phyloP scores from a whole-genome alignment of 2,797 vertebrate species.

The Acanthiza pusilla region DNA sequence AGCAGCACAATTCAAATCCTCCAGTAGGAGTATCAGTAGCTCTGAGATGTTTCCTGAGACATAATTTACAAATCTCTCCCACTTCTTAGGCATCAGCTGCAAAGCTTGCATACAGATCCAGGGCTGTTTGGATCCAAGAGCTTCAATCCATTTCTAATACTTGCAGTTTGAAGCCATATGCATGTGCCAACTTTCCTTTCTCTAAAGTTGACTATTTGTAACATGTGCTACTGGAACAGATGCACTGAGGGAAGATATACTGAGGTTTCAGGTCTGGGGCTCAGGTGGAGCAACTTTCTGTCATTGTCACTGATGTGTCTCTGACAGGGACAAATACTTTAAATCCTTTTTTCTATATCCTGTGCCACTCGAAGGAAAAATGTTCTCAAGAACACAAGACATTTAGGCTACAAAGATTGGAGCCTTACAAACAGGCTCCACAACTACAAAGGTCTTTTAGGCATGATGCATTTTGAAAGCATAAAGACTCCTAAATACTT shows the following conservation, averaged over 20 bases:
- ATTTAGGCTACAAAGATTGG: background rate
- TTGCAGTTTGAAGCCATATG: background rate
- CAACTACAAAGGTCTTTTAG: background rate
- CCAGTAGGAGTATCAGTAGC: background rate
- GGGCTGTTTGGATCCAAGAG: background rate
- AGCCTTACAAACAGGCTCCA: background rate
- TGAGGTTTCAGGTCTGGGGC: background rate
- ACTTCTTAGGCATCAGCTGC: background rate
- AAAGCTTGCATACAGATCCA: background rate
- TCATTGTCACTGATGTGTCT: background rate
- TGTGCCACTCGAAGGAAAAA: background rate
- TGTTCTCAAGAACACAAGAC: background rate
- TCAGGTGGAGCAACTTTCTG: background rate
- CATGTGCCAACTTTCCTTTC: background rate
- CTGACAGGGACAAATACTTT: background rate
- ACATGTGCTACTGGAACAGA: background rate
- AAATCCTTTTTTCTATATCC: background rate
- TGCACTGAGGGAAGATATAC: fast-evolving
- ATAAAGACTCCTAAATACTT: background rate
- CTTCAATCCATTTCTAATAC: background rate
- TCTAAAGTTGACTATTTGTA: background rate
- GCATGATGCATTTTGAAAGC: background rate
- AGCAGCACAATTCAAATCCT: background rate
- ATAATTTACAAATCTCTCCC: background rate
- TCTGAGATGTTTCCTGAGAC: background rate